Conservation (phyloP, 1,140 invertebrate genomes). For the Tetramorium parvispinum region DNA sequence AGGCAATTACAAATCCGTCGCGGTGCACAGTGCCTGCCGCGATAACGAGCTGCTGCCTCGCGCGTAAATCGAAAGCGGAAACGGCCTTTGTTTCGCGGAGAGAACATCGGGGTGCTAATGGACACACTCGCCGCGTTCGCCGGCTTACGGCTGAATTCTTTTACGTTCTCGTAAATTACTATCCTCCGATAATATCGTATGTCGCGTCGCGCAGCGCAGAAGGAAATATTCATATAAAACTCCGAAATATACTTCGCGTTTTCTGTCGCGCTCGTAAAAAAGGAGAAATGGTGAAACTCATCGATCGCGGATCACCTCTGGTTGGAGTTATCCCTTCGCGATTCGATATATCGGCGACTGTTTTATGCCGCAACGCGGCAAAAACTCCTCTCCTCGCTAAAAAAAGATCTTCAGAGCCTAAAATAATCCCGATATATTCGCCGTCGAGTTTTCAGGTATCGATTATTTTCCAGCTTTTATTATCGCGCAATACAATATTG, state of each 20-base stretch:
- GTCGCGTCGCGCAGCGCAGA: neutral
- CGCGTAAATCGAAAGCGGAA: neutral
- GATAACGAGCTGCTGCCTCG: conserved; percentile 39
- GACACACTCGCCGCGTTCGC: neutral
- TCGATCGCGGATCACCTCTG: neutral
- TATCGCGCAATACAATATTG: neutral
- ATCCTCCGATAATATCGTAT: conserved; percentile 1
- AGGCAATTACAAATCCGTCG: conserved; percentile 47
- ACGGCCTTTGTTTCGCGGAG: neutral
- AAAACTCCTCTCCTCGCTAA: neutral
- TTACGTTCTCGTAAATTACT: conserved; percentile 28
- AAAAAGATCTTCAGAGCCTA: neutral
- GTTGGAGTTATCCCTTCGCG: neutral
- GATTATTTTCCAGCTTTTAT: conserved; percentile 26
- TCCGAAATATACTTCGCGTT: neutral
- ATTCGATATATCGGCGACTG: neutral
- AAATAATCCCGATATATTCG: conserved; percentile 6
- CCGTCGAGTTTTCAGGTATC: neutral
- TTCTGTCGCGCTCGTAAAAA: conserved; percentile 4
- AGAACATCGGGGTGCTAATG: neutral
- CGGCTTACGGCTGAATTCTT: neutral
- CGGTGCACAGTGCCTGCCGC: neutral
- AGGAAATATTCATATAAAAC: neutral
- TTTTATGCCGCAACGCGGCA: neutral
- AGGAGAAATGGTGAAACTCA: neutral